These are phyloP conservation scores for Xestia c-nigrum DNA, from an alignment of 2,888 invertebrate genomes.

Conservation along the genomic window DNA sequence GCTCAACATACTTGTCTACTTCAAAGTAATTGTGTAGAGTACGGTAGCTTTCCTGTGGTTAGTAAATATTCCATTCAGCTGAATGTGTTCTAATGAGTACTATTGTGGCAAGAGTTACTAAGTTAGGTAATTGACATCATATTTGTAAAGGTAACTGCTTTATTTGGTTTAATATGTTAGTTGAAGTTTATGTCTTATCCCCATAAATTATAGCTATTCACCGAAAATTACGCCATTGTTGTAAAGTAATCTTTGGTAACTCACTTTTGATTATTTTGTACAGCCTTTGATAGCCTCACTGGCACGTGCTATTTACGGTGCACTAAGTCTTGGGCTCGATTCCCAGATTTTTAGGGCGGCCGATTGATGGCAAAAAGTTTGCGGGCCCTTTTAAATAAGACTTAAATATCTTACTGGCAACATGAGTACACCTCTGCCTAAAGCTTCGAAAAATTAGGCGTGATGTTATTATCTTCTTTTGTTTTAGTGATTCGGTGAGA, in stretches of 20 bases:
- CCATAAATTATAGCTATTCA: neutral
- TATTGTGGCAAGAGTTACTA: neutral
- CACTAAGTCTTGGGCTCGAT: neutral
- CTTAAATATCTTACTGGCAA: neutral
- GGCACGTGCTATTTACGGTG: neutral
- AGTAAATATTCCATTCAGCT: conserved; percentile 28
- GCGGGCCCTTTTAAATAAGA: neutral
- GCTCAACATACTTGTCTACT: conserved; percentile 25
- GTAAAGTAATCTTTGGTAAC: neutral
- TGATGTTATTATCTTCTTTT: conserved; percentile 48
- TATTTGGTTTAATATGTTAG: conserved; percentile 1
- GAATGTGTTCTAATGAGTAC: conserved; percentile 21
- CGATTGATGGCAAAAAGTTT: neutral
- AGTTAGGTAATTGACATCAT: neutral
- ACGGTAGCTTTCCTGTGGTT: conserved; percentile 22
- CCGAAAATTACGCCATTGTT: neutral
- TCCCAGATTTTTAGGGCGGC: neutral
- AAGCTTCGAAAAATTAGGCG: neutral
- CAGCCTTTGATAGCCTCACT: neutral
- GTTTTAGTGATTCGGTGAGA: conserved; percentile 95
- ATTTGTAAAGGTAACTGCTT: neutral
- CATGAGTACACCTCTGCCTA: neutral
- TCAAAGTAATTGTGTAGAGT: conserved; percentile 39
- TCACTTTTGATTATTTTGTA: neutral
- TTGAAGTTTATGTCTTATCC: neutral